Percentiles rank a stretch among this genome's conserved stretches.
Evolutionary conservation across 2,797 vertebrate species (phyloP).

Genomic region (Xenopus petersii): DNA sequence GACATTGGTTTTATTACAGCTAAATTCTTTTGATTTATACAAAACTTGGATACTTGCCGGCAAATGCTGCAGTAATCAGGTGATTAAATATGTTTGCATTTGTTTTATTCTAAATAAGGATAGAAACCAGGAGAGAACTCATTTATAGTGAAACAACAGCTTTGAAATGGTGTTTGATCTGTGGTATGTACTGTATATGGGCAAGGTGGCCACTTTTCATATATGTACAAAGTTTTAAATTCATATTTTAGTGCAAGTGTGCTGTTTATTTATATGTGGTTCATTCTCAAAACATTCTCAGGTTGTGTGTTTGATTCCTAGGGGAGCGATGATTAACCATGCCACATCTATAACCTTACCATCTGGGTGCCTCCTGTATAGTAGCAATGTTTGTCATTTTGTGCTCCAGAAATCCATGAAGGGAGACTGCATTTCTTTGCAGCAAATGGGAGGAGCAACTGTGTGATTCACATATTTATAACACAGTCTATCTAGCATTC

Average conservation of each 20-base stretch:
- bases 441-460: no score
- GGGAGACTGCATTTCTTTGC: no score
- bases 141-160: background rate
- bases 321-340: no score
- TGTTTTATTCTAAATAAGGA: background rate
- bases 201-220: slow-evolving; percentile 18
- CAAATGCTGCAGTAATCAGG: background rate
- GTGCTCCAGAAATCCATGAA: no score
- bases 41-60: background rate
- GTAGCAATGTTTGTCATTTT: no score
- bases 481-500: no score
- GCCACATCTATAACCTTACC: no score
- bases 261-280: no score
- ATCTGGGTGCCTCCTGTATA: no score
- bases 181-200: background rate
- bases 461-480: no score
- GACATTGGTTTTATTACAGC: background rate
- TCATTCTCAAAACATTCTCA: no score
- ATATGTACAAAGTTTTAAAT: slow-evolving; percentile 11
- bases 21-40: background rate
- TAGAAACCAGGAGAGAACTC: slow-evolving; percentile 2
- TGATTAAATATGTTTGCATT: slow-evolving; percentile 4
- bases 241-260: background rate
- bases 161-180: slow-evolving; percentile 4
- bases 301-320: no score